Evolutionary conservation across 2,888 invertebrate species (phyloP), one percentile per base, ranked within the genome.

Genomic region (Frankliniella fusca): DNA sequence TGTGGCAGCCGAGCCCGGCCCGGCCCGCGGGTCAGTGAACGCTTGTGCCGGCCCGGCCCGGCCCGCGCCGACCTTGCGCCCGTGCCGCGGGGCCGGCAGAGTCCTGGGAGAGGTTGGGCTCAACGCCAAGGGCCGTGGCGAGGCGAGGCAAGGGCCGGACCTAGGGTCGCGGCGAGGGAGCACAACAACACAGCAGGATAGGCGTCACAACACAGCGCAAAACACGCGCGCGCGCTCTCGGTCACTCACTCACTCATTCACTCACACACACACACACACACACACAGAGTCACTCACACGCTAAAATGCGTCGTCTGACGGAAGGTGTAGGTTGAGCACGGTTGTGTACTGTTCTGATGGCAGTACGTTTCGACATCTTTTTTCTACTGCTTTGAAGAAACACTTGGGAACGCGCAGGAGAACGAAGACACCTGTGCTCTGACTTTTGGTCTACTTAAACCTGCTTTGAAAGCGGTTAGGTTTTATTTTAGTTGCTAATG

Each of bases 51-150:
- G 18, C 20, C 7, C 61, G 15, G 18, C 18, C 61, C 61, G 61
- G 7, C 61, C 38, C 61, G 18, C n/a, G 61, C 61, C n/a, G 61
- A 61, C 8, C 61, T n/a, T 61, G 54, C 54, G 61, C 20, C 61
- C 12, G 61, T 15, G 61, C 61, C 61, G 61, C 15, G 61, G 20
- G 61, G 61, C 61, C 15, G 54, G 54, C 15, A 61, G 15, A 61
- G 61, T n/a, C 61, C 61, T 61, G 61, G n/a, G n/a, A n/a, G n/a
- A 61, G 61, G 61, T 61, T 76, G 70, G 70, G 70, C 70, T 27
- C 27, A 12, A 9, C 70, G 70, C 70, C 70, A 76, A 76, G 70
- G 70, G 70, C 70, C 38, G 38, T 3, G 38, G 38, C 3, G 38
- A 5, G 38, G 38, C 38, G 38, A 38, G 38, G 38, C 38, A 38